Evolutionary conservation across 1,140 invertebrate species (phyloP), one percentile per base, ranked within the genome.

Genomic region (Cotesia typhae): DNA sequence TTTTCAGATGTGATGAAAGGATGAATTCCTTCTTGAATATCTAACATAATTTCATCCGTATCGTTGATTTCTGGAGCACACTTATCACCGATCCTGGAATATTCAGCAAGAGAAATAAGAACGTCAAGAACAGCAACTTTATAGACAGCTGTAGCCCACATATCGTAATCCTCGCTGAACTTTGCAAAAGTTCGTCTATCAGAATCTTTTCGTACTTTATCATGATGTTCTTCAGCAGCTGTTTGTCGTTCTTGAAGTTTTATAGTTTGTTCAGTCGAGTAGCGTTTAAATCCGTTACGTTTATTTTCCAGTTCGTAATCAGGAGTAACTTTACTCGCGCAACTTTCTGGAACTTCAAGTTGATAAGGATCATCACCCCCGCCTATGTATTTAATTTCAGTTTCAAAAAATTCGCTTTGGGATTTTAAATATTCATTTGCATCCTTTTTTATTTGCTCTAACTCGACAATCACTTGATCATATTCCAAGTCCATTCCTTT

Each of bases 341-440:
- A 89, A 37, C 85, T 88, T 70, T 98, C 96, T 0, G 98, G 94
- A 20, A 99, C 89, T 88, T 99, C 98, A 41, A 99, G 86, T 81
- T 98, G 96, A 86, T 92, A 99, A 6, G 97, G 90, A 83, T 98
- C 99, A 79, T 94, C 96, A 67, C 96, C 97, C 1, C 87, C 88
- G 1, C 96, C 96, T 82, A 93, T 90, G 83, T 94, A 99, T 0
- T 86, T 87, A 0, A 97, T 85, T 89, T 95, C 86, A 7, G 89
- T 89, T 0, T 85, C 85, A 66, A 89, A 88, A 74, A 86, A 81
- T 67, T 78, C 91, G 74, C 90, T 90, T 81, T 98, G 94, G 70
- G 92, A 92, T 64, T 91, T 89, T 68, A 93, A 91, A 77, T 93
- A 93, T 69, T 89, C 90, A 70, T 93, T 89, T 0, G 92, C 80